Conservation (phyloP, 1,140 invertebrate genomes). For the Gryllus bimaculatus region DNA sequence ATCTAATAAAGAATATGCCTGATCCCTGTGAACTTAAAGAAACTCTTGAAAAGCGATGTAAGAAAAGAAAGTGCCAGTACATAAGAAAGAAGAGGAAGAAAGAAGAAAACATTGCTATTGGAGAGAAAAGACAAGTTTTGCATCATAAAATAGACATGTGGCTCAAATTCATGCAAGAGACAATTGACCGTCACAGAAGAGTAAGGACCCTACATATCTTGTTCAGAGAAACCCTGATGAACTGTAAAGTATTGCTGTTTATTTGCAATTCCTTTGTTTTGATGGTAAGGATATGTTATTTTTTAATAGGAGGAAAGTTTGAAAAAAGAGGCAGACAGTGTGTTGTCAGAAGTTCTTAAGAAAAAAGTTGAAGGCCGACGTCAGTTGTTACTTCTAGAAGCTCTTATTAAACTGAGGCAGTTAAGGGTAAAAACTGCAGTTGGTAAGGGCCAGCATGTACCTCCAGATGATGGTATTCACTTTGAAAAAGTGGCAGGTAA, state of each 20-base stretch:
- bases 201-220: conserved; percentile 29
- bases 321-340: conserved; percentile 54
- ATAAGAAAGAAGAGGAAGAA: conserved; percentile 36
- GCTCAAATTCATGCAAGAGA: conserved; percentile 46
- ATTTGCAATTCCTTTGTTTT: conserved; percentile 17
- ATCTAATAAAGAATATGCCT: neutral
- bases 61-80: conserved; percentile 45
- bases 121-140: conserved; percentile 36
- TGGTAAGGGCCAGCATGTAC: conserved; percentile 47
- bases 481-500: conserved; percentile 13
- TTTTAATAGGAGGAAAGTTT: conserved; percentile 48
- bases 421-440: conserved; percentile 47
- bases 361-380: conserved; percentile 59
- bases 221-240: neutral
- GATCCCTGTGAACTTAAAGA: conserved; percentile 34
- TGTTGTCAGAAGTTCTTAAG: conserved; percentile 53
- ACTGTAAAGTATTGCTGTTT: neutral
- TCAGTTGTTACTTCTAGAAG: conserved; percentile 47
- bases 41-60: conserved; percentile 40
- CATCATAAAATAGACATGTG: conserved; percentile 49
- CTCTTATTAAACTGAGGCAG: conserved; percentile 49
- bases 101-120: conserved; percentile 34
- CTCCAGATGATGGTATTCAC: conserved; percentile 23
- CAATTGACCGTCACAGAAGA: conserved; percentile 49
- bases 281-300: conserved; percentile 21